Evolutionary conservation across 2,113 vertebrate genomes (phyloP).

Genomic region (Melanotaenia duboulayi): DNA sequence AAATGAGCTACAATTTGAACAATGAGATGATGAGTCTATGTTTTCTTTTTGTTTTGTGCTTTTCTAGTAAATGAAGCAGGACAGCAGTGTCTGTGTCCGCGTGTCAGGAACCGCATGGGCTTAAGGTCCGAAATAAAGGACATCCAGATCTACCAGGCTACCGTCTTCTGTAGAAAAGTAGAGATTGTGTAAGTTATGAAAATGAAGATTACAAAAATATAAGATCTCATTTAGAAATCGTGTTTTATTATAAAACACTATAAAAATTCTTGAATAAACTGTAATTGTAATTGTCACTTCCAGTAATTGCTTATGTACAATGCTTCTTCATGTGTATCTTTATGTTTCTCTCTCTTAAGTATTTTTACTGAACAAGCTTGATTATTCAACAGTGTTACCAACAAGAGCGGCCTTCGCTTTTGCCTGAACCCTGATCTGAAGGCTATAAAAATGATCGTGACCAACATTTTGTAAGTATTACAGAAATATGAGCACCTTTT

Average conservation of each 20-base stretch:
- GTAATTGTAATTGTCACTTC: background rate
- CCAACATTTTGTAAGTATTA: constrained; percentile 61
- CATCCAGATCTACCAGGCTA: constrained; percentile 66
- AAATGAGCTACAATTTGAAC: background rate
- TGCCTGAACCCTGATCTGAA: constrained; percentile 60
- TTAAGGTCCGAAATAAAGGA: background rate
- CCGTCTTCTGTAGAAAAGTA: constrained; percentile 59
- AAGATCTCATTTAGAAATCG: too few species aligned
- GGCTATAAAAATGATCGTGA: constrained; percentile 21
- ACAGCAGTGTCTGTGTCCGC: constrained; percentile 63
- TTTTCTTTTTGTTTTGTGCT: background rate
- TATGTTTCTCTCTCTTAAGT: background rate
- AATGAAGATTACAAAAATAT: too few species aligned
- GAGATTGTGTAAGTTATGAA: constrained; percentile 76
- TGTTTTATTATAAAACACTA: too few species aligned
- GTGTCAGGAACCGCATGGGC: accelerated
- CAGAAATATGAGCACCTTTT: background rate
- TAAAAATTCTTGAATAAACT: too few species aligned
- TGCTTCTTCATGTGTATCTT: background rate
- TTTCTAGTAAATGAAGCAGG: constrained; percentile 25
- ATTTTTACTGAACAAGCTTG: background rate
- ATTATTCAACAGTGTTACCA: constrained; percentile 58
- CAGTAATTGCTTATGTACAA: background rate
- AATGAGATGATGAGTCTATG: background rate
- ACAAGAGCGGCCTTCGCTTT: constrained; percentile 31